A percentile compares a stretch with the other conserved stretches of the same genome.
Evolutionary conservation across 1,140 invertebrate species (phyloP).

Genomic region (Calephelis nemesis): DNA sequence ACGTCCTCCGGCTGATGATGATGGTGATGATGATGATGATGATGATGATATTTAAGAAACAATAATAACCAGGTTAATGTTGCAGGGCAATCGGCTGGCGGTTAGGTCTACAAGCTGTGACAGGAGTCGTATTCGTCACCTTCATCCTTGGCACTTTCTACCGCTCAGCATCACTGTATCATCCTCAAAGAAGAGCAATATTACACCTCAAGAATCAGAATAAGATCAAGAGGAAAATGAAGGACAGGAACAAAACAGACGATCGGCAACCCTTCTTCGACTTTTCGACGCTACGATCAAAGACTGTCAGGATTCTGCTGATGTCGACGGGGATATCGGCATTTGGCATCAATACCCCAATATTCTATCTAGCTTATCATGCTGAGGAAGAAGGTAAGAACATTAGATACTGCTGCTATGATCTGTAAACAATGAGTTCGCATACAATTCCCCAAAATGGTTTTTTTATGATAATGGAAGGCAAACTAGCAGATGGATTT

Average conservation of each 20-base stretch:
- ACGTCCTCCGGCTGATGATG: too few relatives aligned
- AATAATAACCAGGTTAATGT: slow-evolving; percentile 24
- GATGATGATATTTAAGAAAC: background rate
- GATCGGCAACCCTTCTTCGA: slow-evolving; percentile 92
- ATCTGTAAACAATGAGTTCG: too few relatives aligned
- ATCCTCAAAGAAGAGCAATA: slow-evolving; percentile 92
- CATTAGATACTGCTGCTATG: background rate
- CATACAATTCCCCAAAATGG: too few relatives aligned
- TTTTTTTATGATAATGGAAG: too few relatives aligned
- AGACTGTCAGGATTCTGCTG: slow-evolving; percentile 90
- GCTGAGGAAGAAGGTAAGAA: slow-evolving; percentile 84
- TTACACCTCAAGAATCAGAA: slow-evolving; percentile 93
- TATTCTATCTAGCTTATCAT: slow-evolving; percentile 91
- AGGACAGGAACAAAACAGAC: slow-evolving; percentile 86
- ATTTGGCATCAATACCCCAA: slow-evolving; percentile 92
- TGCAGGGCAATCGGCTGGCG: slow-evolving; percentile 93
- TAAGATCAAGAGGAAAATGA: slow-evolving; percentile 87
- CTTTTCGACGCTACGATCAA: slow-evolving; percentile 89
- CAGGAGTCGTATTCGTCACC: slow-evolving; percentile 89
- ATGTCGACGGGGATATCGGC: slow-evolving; percentile 88
- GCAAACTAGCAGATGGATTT: too few relatives aligned
- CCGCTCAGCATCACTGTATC: slow-evolving; percentile 92
- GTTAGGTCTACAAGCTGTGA: slow-evolving; percentile 91
- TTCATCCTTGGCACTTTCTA: slow-evolving; percentile 94
- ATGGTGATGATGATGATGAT: too few relatives aligned